Evolutionary conservation across 1,140 invertebrate genomes (phyloP), one percentile per base, ranked within the genome.

Genomic region (Drosophila arawakana): DNA sequence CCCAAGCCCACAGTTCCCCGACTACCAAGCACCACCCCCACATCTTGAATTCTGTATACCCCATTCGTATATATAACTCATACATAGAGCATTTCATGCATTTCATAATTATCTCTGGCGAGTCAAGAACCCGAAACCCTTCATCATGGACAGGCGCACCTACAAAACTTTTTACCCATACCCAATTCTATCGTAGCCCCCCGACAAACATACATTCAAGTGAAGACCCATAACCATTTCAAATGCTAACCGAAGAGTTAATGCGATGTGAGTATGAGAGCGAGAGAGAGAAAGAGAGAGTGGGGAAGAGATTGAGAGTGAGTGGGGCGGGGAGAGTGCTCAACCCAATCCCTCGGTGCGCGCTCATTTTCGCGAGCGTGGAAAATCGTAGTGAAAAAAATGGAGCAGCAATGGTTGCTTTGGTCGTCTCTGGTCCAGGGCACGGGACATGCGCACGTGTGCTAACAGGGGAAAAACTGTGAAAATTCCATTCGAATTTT

Each of bases 351-450:
- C 35, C 72, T 66, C 30, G 9, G 71, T 37, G 67, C 68, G 76
- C 83, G 80, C 83, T 88, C 84, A 89, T 89, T 90, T 89, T 89
- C 84, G 84, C 84, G 85, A 89, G 84, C 85, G 77, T 90, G 81
- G 78, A 84, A 88, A 89, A 89, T 69, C 70, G 80, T 30, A 30
- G 25, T 84, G 80, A 54, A 58, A 67, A 88, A 80, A 77, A 80
- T 80, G 72, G 67, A 86, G 70, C 80, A 61, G 49, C 13, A 41
- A 10, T 60, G 66, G 65, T 58, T 49, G 57, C 55, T 39, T 11
- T 30, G 49, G 30, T 35, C 7, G 61, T 35, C 41, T 47, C 63
- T 67, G 76, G 83, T 68, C 72, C 79, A 69, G 65, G 73, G 61
- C 54, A 65, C 54, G 44, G 63, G 84, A 90, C 84, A 89, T 89